Conservation (phyloP, 2,113 vertebrate species). For the Istiophorus platypterus region DNA sequence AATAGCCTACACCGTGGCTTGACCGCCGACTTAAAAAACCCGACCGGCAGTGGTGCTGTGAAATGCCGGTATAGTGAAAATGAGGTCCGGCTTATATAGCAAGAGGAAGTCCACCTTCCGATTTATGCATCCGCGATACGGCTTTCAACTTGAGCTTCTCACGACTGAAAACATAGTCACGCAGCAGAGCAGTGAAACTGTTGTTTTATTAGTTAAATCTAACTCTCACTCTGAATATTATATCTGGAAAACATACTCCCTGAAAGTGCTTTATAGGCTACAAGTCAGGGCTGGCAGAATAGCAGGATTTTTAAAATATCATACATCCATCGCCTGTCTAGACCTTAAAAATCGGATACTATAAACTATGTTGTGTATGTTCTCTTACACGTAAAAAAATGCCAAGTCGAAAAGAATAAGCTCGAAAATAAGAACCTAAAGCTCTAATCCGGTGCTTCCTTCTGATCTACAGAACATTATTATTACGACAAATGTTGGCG, state of each 20-base stretch:
- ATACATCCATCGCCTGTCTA: not conserved
- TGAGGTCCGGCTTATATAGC: conserved; percentile 74
- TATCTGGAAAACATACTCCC: too few relatives aligned
- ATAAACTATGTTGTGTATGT: not conserved
- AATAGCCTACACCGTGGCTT: conserved; percentile 25
- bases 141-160: not conserved
- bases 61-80: conserved; percentile 79
- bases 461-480: not conserved
- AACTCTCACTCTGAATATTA: not conserved
- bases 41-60: conserved; percentile 54
- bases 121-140: conserved; percentile 74
- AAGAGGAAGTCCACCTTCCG: conserved; percentile 58
- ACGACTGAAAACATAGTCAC: not conserved
- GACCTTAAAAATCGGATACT: too few relatives aligned
- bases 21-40: not conserved
- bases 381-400: not conserved
- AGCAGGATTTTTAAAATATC: not conserved
- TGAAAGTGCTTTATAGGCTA: not conserved
- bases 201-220: not conserved
- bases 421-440: not conserved
- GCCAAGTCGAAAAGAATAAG: not conserved
- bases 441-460: not conserved
- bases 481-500: conserved; percentile 41
- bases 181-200: not conserved
- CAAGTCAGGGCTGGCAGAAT: not conserved